These are phyloP conservation scores for Saguinus imperator DNA, from an alignment of 2,113 vertebrate species.

Conservation along the genomic window DNA sequence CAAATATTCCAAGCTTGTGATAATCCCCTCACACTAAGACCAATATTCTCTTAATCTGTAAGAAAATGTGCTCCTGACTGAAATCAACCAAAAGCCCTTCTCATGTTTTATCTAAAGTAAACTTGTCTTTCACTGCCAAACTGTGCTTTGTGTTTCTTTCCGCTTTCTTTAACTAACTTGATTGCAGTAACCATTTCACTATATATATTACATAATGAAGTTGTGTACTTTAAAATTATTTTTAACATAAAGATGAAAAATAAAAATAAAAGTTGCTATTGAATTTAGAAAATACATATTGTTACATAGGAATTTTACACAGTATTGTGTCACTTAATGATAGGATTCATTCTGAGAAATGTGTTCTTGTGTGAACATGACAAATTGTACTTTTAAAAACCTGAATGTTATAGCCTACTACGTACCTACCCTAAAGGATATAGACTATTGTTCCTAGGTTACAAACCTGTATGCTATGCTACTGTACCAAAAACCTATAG, in stretches of 20 bases:
- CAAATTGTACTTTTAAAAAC: neutral
- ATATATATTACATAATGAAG: too few relatives aligned
- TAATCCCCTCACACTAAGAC: too few relatives aligned
- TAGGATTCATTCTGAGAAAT: neutral
- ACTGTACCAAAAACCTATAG: neutral
- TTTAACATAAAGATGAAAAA: neutral
- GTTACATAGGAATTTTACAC: neutral
- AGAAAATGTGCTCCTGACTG: too few relatives aligned
- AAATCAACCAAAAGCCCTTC: too few relatives aligned
- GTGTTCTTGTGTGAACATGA: neutral
- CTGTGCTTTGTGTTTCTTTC: too few relatives aligned
- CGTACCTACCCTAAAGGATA: neutral
- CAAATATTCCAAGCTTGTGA: too few relatives aligned
- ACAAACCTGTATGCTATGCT: neutral
- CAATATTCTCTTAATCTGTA: too few relatives aligned
- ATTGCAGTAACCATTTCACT: neutral
- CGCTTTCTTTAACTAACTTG: too few relatives aligned
- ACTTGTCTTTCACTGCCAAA: too few relatives aligned
- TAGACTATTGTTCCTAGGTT: neutral
- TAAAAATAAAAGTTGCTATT: neutral
- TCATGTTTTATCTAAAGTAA: too few relatives aligned
- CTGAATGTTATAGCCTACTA: neutral
- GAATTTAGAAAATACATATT: neutral
- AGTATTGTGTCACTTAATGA: neutral
- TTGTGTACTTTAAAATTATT: neutral